Base-by-base conservation (phyloP, 2,797 vertebrate species). In the Perodicticus potto region DNA sequence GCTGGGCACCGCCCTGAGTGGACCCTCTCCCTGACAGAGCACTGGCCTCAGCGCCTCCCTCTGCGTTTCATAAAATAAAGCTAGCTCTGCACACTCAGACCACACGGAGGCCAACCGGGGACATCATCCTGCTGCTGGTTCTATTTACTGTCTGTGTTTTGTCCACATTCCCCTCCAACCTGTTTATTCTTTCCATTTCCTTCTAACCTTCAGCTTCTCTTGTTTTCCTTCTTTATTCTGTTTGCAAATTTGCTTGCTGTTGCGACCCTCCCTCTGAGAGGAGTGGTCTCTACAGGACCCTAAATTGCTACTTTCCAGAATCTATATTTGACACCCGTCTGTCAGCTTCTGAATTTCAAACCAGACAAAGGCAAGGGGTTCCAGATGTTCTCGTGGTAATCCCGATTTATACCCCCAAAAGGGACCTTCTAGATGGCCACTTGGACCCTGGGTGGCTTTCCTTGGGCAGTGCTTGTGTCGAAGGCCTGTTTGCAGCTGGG, bases 341-440 rank as follows among this genome's bases (percentile, higher is more conserved):
- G 40, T 40, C 53, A 67, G 61, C 86, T 93, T 95, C 67, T 25
- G 37, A 81, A 89, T 90, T 87, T 83, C 59, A 82, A 70, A 80
- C 43, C 92, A 87, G 73, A 87, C 76, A 92, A 92, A 53, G n/a
- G 20, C 49, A 69, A 69, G 22, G 27, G 45, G 37, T 32, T 92
- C 89, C 57, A 40, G 77, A 55, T 57, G 20, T 61, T 91, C 86
- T 82, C 89, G 37, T 34, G 55, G 43, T 57, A 67, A 86, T n/a
- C 16, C 67, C 7, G 19, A 81, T 81, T 43, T 34, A 61, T 72
- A 93, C 16, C 20, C 70, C 76, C 43, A 63, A 90, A 86, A 55
- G 76, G 49, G 55, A 70, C 37, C 37, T 65, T 85, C 82, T 73
- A 57, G 40, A 65, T 53, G 27, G 5, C 55, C 70, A 73, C 11